Conservation (phyloP, 2,888 invertebrate species). For the Pegoplata infirma region DNA sequence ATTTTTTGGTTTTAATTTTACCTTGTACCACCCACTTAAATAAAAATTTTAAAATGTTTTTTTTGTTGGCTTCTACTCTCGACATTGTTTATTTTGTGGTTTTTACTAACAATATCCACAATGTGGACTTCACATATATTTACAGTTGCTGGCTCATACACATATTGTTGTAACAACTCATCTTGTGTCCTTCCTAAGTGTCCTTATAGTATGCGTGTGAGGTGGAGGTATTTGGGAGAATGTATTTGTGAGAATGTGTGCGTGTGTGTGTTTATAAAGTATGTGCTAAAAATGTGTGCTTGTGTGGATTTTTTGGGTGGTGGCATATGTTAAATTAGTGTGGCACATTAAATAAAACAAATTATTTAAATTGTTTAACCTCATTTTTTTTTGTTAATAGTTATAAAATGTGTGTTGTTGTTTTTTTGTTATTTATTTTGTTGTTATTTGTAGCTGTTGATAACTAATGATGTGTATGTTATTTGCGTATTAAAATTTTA, state of each 20-base stretch:
- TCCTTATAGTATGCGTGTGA: background rate
- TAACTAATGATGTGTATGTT: slow-evolving; percentile 43
- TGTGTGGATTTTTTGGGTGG: too few species aligned
- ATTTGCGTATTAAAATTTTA: slow-evolving; percentile 10
- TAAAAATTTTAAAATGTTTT: too few species aligned
- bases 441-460: slow-evolving; percentile 33
- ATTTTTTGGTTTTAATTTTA: too few species aligned
- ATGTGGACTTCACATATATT: too few species aligned
- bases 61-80: slow-evolving; percentile 11
- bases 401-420: slow-evolving; percentile 21
- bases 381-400: slow-evolving; percentile 23
- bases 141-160: too few species aligned
- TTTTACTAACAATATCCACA: slow-evolving; percentile 14
- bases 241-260: background rate
- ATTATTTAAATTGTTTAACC: slow-evolving; percentile 61
- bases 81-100: slow-evolving; percentile 43
- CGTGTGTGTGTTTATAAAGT: background rate
- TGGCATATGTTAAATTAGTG: slow-evolving; percentile 62
- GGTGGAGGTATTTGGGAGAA: too few species aligned
- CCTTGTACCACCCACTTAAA: background rate
- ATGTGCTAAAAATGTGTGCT: too few species aligned
- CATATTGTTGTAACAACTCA: slow-evolving; percentile 18
- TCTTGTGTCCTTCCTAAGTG: background rate
- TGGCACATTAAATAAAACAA: slow-evolving; percentile 63
- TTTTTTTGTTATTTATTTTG: too few species aligned